phyloP scores from a whole-genome alignment of 1,140 invertebrate species.

The Akabosia matsudoensis region DNA sequence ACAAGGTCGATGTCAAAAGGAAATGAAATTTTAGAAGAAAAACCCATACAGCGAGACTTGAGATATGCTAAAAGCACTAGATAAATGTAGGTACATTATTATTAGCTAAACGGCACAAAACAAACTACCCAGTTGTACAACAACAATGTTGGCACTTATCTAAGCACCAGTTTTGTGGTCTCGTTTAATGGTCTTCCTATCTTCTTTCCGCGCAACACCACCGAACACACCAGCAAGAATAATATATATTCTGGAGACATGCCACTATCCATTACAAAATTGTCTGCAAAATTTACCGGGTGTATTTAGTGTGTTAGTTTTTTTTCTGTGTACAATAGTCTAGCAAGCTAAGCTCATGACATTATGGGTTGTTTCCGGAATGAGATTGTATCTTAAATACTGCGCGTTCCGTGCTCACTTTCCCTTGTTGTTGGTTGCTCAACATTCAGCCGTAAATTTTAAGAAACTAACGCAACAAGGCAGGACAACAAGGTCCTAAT shows the following conservation, averaged over 20 bases:
- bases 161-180: background rate
- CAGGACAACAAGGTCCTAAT: background rate
- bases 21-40: constrained; percentile 20
- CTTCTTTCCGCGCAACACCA: background rate
- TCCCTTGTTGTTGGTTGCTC: background rate
- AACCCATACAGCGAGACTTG: too few relatives aligned
- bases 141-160: background rate
- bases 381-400: constrained; percentile 16
- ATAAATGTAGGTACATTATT: too few relatives aligned
- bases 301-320: background rate
- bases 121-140: background rate
- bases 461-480: background rate
- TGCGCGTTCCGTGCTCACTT: background rate
- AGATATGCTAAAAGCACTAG: too few relatives aligned
- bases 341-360: background rate
- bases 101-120: too few relatives aligned
- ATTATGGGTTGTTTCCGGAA: constrained; percentile 16
- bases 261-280: background rate
- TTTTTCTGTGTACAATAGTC: background rate
- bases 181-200: background rate
- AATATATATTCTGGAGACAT: background rate
- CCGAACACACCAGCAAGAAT: background rate
- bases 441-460: background rate
- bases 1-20: constrained; percentile 8
- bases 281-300: background rate